Conservation (phyloP, 2,888 invertebrate species). For the Heliconius aoede region DNA sequence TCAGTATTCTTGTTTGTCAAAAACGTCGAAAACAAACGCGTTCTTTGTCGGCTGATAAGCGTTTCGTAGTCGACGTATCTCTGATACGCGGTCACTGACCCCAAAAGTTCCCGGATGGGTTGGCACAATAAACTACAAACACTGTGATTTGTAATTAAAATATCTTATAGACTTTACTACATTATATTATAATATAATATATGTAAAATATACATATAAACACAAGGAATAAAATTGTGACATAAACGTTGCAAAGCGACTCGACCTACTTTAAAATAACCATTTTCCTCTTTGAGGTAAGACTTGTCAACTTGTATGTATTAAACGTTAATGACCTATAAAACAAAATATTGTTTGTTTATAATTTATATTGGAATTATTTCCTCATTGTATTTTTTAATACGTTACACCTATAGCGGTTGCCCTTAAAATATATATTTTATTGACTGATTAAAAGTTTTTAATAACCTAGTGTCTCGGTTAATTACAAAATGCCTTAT, state of each 20-base stretch:
- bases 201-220: background rate
- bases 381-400: slow-evolving; percentile 32
- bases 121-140: slow-evolving; percentile 61
- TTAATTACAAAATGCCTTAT: slow-evolving; percentile 56
- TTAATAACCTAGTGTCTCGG: slow-evolving; percentile 27
- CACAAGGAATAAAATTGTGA: slow-evolving; percentile 9
- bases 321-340: slow-evolving; percentile 78
- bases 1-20: slow-evolving; percentile 65
- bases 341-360: slow-evolving; percentile 46
- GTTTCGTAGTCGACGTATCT: slow-evolving; percentile 75
- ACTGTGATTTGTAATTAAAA: slow-evolving; percentile 40
- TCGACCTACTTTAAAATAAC: slow-evolving; percentile 68
- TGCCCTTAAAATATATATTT: background rate
- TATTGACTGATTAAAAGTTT: background rate
- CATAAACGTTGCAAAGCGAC: slow-evolving; percentile 41
- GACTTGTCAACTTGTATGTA: slow-evolving; percentile 62
- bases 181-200: background rate
- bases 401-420: background rate
- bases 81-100: slow-evolving; percentile 78
- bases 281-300: slow-evolving; percentile 72
- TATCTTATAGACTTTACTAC: background rate
- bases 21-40: slow-evolving; percentile 76
- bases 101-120: slow-evolving; percentile 61
- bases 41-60: slow-evolving; percentile 77
- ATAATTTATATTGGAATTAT: slow-evolving; percentile 33